A percentile compares a stretch with the other conserved stretches of the same genome.
Conservation (phyloP, 2,797 vertebrate genomes). For the Enteromius fasciolatus region DNA sequence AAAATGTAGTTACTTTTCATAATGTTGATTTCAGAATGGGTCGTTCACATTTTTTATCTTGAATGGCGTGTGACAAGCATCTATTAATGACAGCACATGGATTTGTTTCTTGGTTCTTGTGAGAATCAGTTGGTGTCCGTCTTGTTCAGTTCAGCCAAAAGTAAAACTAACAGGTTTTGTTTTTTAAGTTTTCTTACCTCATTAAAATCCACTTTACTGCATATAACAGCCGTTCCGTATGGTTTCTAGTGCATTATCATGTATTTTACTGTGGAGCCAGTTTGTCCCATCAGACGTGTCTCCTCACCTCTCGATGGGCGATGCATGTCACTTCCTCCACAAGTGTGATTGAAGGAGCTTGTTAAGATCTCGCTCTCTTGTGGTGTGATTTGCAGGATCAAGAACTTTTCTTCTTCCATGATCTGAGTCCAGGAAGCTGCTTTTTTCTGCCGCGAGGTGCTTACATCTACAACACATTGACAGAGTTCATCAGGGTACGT, state of each 20-base stretch:
- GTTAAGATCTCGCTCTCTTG: background rate
- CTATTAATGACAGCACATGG: conserved; percentile 24
- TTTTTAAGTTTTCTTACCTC: background rate
- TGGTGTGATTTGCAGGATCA: conserved; percentile 82
- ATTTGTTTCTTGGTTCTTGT: background rate
- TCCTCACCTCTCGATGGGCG: conserved; percentile 35
- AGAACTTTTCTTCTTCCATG: conserved; percentile 97
- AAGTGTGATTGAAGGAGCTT: background rate
- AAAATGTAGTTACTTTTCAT: background rate
- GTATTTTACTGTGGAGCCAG: too few species aligned
- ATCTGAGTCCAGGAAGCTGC: conserved; percentile 95
- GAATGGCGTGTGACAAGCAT: too few species aligned
- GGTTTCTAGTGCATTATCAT: background rate
- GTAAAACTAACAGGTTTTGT: background rate
- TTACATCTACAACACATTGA: conserved; percentile 89
- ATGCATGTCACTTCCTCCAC: background rate
- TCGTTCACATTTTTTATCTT: background rate
- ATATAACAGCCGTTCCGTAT: background rate
- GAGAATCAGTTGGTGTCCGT: conserved; percentile 35
- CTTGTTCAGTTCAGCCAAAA: background rate
- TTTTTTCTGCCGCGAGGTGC: conserved; percentile 94
- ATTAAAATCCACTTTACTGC: background rate
- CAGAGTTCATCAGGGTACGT: conserved; percentile 89
- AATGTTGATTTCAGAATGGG: background rate
- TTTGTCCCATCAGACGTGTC: conserved; percentile 45